These are phyloP conservation scores for Hippocampus comes DNA, from an alignment of 2,113 vertebrate genomes.

Conservation along the genomic window DNA sequence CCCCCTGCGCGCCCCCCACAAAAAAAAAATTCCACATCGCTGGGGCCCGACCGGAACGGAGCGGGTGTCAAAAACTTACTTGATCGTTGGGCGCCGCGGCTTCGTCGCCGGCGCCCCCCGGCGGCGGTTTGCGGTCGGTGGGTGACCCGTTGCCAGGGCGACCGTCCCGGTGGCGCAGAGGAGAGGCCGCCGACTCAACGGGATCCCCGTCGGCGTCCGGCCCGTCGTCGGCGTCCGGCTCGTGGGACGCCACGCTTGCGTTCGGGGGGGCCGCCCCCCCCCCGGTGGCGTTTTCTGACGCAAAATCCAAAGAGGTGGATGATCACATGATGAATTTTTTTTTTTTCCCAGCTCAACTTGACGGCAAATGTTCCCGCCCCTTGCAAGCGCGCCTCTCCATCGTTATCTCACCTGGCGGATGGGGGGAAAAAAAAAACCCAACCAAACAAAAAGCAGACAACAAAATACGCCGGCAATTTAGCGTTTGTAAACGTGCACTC, in stretches of 20 bases:
- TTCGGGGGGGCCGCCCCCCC: neutral
- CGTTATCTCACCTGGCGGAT: slow-evolving; percentile 46
- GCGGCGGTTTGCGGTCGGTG: slow-evolving; percentile 61
- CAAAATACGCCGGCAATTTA: slow-evolving; percentile 11
- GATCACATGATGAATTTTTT: too few species aligned
- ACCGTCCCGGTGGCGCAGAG: slow-evolving; percentile 35
- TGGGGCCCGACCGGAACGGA: too few species aligned
- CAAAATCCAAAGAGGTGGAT: neutral
- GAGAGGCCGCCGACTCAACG: neutral
- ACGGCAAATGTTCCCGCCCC: neutral
- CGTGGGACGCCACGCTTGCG: neutral
- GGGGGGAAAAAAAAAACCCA: neutral
- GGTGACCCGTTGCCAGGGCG: slow-evolving; percentile 56
- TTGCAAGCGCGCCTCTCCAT: neutral
- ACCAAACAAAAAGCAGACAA: slow-evolving; percentile 39
- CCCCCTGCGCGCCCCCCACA: too few species aligned
- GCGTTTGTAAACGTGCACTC: slow-evolving; percentile 42
- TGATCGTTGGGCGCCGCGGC: slow-evolving; percentile 71
- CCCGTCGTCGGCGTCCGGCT: slow-evolving; percentile 35
- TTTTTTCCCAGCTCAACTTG: too few species aligned
- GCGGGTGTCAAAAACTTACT: slow-evolving; percentile 46
- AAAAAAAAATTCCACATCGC: too few species aligned
- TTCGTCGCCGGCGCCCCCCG: slow-evolving; percentile 54
- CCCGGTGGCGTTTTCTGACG: slow-evolving; percentile 33
- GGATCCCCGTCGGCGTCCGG: slow-evolving; percentile 54